A percentile compares a stretch with the other conserved stretches of the same genome.
These are phyloP conservation scores for Eristalis pertinax DNA, from an alignment of 2,888 invertebrate genomes.

Conservation along the genomic window DNA sequence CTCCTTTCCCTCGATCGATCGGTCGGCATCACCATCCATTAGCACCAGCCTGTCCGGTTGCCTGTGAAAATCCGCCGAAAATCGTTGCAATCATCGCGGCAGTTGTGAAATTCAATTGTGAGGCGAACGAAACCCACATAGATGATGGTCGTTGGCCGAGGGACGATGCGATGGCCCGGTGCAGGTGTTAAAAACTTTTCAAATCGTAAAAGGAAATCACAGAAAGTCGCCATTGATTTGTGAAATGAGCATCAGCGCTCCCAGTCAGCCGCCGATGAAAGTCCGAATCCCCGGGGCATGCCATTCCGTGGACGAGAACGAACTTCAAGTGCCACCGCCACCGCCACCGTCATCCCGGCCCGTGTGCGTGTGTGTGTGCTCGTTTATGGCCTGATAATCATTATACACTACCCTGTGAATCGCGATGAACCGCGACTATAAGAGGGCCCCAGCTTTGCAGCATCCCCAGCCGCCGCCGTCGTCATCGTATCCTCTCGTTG, in stretches of 20 bases:
- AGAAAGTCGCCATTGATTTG: slow-evolving; percentile 40
- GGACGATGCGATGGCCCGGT: no score
- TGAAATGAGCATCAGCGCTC: slow-evolving; percentile 15
- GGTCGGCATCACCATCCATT: neutral
- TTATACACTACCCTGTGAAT: slow-evolving; percentile 69
- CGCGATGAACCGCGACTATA: slow-evolving; percentile 59
- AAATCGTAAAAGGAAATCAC: slow-evolving; percentile 52
- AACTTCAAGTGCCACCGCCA: slow-evolving; percentile 56
- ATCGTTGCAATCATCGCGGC: slow-evolving; percentile 31
- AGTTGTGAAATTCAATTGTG: slow-evolving; percentile 16
- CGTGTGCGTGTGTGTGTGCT: neutral
- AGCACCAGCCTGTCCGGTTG: neutral
- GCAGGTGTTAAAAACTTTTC: slow-evolving; percentile 56
- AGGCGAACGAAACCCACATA: slow-evolving; percentile 19
- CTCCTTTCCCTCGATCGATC: neutral
- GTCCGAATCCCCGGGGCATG: slow-evolving; percentile 11
- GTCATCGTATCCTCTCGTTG: slow-evolving; percentile 19
- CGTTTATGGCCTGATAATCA: slow-evolving; percentile 70
- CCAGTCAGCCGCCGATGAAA: slow-evolving; percentile 23
- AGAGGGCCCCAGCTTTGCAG: slow-evolving; percentile 18
- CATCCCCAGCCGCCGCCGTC: neutral
- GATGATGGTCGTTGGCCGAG: neutral
- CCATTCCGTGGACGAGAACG: neutral
- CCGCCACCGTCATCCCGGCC: neutral
- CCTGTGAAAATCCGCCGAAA: slow-evolving; percentile 4